A percentile compares a stretch with the other conserved stretches of the same genome.
Evolutionary conservation across 2,113 vertebrate species (phyloP).

Genomic region (Isurus oxyrinchus): DNA sequence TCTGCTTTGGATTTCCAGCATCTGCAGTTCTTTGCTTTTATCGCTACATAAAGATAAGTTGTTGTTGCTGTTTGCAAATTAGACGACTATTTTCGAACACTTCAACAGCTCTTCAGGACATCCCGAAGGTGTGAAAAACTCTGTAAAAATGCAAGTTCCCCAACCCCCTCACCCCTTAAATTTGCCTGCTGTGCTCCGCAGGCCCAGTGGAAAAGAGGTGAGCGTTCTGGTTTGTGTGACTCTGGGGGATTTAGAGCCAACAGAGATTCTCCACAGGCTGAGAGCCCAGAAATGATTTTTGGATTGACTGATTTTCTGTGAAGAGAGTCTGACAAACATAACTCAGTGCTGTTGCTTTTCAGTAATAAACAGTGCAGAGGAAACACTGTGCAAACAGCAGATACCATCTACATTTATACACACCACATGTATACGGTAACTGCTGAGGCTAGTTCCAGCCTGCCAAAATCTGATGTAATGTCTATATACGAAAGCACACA

Average conservation of each 20-base stretch:
- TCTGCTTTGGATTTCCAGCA: too few relatives aligned
- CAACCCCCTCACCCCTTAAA: not conserved
- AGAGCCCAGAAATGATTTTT: not conserved
- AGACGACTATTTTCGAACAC: not conserved
- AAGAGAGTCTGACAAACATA: not conserved
- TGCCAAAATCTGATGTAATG: not conserved
- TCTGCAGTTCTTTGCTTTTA: too few relatives aligned
- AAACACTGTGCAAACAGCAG: conserved; percentile 9
- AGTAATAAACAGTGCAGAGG: not conserved
- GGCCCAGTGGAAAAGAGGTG: too few relatives aligned
- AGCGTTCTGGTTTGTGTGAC: not conserved
- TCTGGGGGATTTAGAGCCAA: not conserved
- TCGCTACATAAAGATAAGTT: not conserved
- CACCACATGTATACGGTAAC: not conserved
- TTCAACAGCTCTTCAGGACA: not conserved
- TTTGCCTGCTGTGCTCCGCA: not conserved
- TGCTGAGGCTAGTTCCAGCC: not conserved
- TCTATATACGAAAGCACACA: not conserved
- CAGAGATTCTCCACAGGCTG: not conserved
- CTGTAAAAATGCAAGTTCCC: not conserved
- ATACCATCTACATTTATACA: conserved; percentile 19
- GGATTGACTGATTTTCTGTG: not conserved
- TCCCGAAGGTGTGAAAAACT: not conserved
- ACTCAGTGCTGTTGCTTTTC: not conserved
- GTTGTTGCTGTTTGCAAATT: not conserved